These are phyloP conservation scores for Oncopeltus fasciatus DNA, from an alignment of 1,140 invertebrate genomes.

Conservation along the genomic window DNA sequence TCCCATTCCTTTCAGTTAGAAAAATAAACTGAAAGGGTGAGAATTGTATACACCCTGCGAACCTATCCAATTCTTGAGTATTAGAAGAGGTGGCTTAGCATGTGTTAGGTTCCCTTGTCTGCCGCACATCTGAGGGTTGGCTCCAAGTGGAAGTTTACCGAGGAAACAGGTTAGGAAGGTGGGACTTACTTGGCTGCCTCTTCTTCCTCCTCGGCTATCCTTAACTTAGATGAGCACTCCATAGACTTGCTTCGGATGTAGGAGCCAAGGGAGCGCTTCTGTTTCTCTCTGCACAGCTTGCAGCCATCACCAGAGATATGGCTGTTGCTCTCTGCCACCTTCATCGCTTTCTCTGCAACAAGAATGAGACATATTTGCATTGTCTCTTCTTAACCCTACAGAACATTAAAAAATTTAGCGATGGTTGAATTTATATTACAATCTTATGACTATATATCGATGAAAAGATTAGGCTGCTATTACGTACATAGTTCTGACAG, in stretches of 20 bases:
- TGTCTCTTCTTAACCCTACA: no score
- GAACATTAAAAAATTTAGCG: no score
- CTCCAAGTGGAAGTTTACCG: neutral
- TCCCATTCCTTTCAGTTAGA: neutral
- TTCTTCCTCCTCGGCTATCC: conserved; percentile 40
- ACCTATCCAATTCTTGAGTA: no score
- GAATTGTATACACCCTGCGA: no score
- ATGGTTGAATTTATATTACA: no score
- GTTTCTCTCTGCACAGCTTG: conserved; percentile 39
- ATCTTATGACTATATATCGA: no score
- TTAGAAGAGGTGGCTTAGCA: no score
- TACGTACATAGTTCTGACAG: no score
- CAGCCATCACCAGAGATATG: conserved; percentile 29
- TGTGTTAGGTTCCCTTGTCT: neutral
- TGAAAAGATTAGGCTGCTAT: no score
- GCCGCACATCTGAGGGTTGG: neutral
- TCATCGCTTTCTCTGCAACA: conserved; percentile 11
- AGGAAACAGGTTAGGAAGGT: neutral
- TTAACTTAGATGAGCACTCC: conserved; percentile 32
- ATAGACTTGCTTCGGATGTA: conserved; percentile 38
- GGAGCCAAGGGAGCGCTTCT: conserved; percentile 35
- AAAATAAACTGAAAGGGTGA: no score
- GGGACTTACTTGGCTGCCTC: conserved; percentile 15
- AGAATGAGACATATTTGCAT: no score
- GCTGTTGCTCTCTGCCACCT: neutral